phyloP scores from a whole-genome alignment of 1,140 invertebrate genomes.

The Periplaneta americana region DNA sequence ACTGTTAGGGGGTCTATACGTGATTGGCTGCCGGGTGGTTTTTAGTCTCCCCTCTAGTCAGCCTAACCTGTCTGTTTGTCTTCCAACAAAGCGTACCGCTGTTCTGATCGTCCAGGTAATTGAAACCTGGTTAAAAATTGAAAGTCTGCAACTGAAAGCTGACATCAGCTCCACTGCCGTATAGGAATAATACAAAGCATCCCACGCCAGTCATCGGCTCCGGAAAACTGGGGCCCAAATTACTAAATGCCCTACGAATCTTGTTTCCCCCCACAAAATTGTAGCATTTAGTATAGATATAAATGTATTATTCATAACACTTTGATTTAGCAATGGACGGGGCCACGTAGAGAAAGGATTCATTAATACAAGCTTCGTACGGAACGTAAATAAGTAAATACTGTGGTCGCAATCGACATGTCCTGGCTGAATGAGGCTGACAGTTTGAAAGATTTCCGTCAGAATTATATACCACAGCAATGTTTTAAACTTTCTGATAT shows the following conservation, averaged over 20 bases:
- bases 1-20: neutral
- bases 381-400: neutral
- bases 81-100: slow-evolving; percentile 7
- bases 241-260: too few relatives aligned
- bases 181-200: neutral
- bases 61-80: slow-evolving; percentile 9
- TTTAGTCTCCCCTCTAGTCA: neutral
- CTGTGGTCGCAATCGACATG: too few relatives aligned
- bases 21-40: slow-evolving; percentile 1
- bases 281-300: neutral
- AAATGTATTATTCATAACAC: neutral
- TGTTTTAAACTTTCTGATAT: too few relatives aligned
- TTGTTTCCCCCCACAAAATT: neutral
- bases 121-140: slow-evolving; percentile 12
- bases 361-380: neutral
- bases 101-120: slow-evolving; percentile 6
- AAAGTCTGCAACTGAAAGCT: slow-evolving; percentile 3
- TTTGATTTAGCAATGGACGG: neutral
- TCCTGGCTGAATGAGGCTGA: too few relatives aligned
- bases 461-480: too few relatives aligned
- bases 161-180: neutral
- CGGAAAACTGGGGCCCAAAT: too few relatives aligned
- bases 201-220: neutral
- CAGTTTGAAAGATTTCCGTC: too few relatives aligned
- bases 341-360: neutral